Base-by-base conservation (phyloP, 1,140 invertebrate genomes). In the Calycopis cecrops region DNA sequence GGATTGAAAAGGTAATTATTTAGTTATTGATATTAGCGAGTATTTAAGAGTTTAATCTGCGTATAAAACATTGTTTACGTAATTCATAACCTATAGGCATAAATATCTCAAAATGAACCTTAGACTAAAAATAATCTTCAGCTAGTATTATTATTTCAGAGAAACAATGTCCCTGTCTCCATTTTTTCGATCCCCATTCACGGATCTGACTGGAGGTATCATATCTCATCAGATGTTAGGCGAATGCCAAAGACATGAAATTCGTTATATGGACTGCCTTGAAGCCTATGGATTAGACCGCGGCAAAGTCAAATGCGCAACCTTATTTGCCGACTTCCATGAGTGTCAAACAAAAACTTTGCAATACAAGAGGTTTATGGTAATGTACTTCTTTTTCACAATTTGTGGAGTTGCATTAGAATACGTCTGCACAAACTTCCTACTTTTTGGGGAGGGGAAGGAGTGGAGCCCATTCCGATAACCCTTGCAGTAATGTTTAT, bases 211-310 rank as follows among this genome's bases (percentile, higher is more conserved):
- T 52, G 91, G 89, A 59, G 84, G 86, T 28, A 52, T 93, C 11
- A 58, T 91, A 11, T 92, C 89, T 58, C 90, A 92, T 67, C 93
- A 94, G 71, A 72, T 88, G 62, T 78, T 89, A 60, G 87, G 89
- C 9, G 69, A 68, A 14, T 95, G 94, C 73, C 89, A 88, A 34
- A 85, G 90, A 53, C 87, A 93, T 58, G 93, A 95, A 77, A 81
- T 92, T 72, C 84, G 89, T 12, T 88, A 90, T 52, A 90, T 93
- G 72, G 91, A 94, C 55, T 95, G 94, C 71, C 62, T 93, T 8
- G 93, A 94, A 73, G 93, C 93, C 1, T 95, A 95, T 66, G 94
- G 93, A 4, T 59, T 90, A 9, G 88, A 91, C 10, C 81, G 84
- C 35, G 91, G 89, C 0, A 62, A 84, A 47, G 61, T 71, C 9